These are phyloP conservation scores for Gymnoscelis rufifasciata DNA, from an alignment of 2,888 invertebrate species.

Conservation along the genomic window DNA sequence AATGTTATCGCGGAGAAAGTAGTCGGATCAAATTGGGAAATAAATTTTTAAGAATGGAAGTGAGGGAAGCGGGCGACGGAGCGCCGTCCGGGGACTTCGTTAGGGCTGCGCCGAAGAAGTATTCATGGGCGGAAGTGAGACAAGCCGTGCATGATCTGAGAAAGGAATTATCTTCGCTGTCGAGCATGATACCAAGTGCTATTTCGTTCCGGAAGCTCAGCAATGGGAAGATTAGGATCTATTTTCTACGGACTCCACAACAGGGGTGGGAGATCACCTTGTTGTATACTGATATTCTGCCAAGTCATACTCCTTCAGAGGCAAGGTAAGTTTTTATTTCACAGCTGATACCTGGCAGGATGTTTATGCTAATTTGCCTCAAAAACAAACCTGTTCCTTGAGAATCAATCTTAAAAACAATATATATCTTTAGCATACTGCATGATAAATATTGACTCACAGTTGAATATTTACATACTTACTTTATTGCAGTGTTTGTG, in stretches of 20 bases:
- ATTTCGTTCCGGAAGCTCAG: constrained; percentile 88
- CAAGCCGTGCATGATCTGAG: constrained; percentile 89
- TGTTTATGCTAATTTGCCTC: no score
- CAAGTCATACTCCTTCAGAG: constrained; percentile 77
- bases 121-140: constrained; percentile 88
- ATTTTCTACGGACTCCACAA: constrained; percentile 92
- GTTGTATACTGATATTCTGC: constrained; percentile 89
- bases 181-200: constrained; percentile 89
- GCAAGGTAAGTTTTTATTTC: constrained; percentile 46
- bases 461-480: no score
- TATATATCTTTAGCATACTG: no score
- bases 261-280: constrained; percentile 95
- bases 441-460: no score
- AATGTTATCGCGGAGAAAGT: constrained; percentile 22
- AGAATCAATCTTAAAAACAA: no score
- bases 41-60: constrained; percentile 49
- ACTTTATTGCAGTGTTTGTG: no score
- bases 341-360: constrained; percentile 8
- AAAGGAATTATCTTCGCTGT: constrained; percentile 86
- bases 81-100: constrained; percentile 64
- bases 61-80: constrained; percentile 70
- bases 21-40: constrained; percentile 16
- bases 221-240: constrained; percentile 90
- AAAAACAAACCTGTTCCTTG: no score
- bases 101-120: constrained; percentile 60